Conservation (phyloP, 1,140 invertebrate genomes). For the Chrysomallon squamiferum region DNA sequence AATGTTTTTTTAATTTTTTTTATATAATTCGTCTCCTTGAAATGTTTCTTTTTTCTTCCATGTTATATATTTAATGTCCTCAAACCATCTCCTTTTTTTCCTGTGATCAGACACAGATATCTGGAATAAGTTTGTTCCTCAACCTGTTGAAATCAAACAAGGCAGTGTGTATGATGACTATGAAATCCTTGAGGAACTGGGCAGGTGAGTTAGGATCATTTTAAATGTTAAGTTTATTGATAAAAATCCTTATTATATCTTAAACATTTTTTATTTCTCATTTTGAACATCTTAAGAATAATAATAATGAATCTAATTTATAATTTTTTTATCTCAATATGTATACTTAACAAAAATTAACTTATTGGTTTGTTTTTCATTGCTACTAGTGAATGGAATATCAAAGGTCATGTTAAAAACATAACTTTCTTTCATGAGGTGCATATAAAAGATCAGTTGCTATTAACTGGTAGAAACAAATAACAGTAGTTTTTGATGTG, state of each 20-base stretch:
- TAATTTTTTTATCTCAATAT: too few species aligned
- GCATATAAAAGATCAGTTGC: not conserved
- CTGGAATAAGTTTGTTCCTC: slow-evolving; percentile 95
- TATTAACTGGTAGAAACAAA: not conserved
- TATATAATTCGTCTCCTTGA: not conserved
- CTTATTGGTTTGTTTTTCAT: too few species aligned
- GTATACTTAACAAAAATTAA: too few species aligned
- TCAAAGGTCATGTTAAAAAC: too few species aligned
- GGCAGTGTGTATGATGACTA: slow-evolving; percentile 97
- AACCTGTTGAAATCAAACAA: slow-evolving; percentile 94
- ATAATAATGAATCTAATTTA: too few species aligned
- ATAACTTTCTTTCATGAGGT: not conserved
- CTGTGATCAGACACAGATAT: slow-evolving; percentile 94
- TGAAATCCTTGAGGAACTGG: slow-evolving; percentile 98
- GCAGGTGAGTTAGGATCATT: slow-evolving; percentile 78
- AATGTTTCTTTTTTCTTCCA: too few species aligned
- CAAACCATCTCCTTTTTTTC: slow-evolving; percentile 28
- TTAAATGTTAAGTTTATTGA: too few species aligned
- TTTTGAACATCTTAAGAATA: too few species aligned
- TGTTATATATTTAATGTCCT: not conserved
- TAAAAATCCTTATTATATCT: too few species aligned
- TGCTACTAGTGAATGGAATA: too few species aligned
- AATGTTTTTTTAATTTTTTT: not conserved
- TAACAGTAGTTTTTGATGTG: not conserved
- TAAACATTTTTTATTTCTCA: too few species aligned